phyloP scores from a whole-genome alignment of 2,113 vertebrate species.

The Guaruba guarouba region DNA sequence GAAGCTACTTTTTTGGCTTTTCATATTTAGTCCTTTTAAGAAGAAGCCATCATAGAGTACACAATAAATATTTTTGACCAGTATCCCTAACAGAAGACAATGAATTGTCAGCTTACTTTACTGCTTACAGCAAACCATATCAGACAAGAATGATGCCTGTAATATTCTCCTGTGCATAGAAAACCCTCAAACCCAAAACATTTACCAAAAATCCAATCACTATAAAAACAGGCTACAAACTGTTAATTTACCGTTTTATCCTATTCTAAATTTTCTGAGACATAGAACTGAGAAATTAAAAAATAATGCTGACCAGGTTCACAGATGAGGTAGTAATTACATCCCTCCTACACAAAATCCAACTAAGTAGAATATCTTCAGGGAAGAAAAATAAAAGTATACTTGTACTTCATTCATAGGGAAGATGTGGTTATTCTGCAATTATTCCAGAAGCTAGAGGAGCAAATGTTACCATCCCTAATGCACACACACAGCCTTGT shows the following conservation, averaged over 20 bases:
- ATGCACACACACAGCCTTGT: fast-evolving
- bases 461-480: neutral
- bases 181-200: neutral
- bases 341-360: slow-evolving; percentile 14
- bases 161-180: neutral
- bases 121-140: neutral
- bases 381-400: neutral
- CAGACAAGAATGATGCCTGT: neutral
- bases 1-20: neutral
- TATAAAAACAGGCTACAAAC: slow-evolving; percentile 11
- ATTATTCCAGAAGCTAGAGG: neutral
- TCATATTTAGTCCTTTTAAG: neutral
- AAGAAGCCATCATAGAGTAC: neutral
- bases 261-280: slow-evolving; percentile 56
- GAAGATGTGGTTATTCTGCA: neutral
- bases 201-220: slow-evolving; percentile 35
- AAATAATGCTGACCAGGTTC: slow-evolving; percentile 22
- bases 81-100: neutral
- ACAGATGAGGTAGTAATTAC: slow-evolving; percentile 4
- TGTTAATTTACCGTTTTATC: slow-evolving; percentile 53
- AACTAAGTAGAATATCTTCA: neutral
- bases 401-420: neutral
- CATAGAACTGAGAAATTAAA: slow-evolving; percentile 58
- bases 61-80: slow-evolving; percentile 5
- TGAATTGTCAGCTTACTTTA: neutral